These are phyloP conservation scores for Choloepus hoffmanni DNA, from an alignment of 2,113 vertebrate species.

Conservation along the genomic window DNA sequence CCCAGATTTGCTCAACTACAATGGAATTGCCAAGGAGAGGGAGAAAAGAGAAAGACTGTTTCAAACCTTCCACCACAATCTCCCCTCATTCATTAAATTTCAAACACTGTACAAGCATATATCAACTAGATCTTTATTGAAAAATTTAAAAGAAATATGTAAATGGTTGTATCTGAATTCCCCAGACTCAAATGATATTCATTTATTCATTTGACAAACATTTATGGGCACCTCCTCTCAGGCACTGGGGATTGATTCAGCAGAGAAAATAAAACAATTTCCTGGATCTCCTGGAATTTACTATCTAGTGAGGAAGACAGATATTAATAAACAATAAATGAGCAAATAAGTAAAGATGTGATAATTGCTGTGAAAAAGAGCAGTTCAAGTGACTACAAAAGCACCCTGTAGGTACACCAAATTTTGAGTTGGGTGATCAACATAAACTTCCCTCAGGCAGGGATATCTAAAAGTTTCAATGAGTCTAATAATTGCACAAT, in stretches of 20 bases:
- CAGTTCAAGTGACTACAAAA: background rate
- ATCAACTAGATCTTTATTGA: background rate
- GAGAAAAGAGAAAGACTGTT: background rate
- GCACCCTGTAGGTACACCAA: background rate
- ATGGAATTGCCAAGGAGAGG: background rate
- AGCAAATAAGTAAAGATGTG: background rate
- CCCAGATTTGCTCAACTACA: background rate
- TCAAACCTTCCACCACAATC: background rate
- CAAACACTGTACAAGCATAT: background rate
- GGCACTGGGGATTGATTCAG: background rate
- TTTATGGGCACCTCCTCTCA: background rate
- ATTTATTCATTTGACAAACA: background rate
- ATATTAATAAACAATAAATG: background rate
- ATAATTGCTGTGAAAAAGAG: background rate
- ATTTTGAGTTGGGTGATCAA: background rate
- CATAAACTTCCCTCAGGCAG: background rate
- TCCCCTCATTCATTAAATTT: background rate
- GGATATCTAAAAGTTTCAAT: background rate
- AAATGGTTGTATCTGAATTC: background rate
- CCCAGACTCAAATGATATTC: background rate
- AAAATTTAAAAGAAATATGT: background rate
- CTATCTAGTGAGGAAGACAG: background rate
- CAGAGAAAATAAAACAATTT: background rate
- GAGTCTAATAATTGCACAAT: background rate
- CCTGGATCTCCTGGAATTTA: background rate